phyloP scores from a whole-genome alignment of 2,113 vertebrate species.

The Oncorhynchus gorbuscha region DNA sequence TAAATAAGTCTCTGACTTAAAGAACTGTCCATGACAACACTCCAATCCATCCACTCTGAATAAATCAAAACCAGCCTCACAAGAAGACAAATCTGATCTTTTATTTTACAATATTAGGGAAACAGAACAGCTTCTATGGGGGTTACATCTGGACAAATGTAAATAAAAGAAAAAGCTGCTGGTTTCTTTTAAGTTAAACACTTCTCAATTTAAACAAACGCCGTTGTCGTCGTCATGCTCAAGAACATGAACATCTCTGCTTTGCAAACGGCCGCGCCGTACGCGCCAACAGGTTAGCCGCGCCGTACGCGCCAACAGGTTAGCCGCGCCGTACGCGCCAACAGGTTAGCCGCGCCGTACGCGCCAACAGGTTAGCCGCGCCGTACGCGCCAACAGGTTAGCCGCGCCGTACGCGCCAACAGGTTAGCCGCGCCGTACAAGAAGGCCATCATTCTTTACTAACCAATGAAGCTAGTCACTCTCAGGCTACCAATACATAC shows the following conservation, averaged over 20 bases:
- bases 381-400: too few species aligned
- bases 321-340: too few species aligned
- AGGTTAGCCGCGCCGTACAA: not conserved
- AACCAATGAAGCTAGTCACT: slow-evolving; percentile 8
- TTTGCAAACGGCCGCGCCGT: slow-evolving; percentile 15
- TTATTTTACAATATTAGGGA: slow-evolving; percentile 59
- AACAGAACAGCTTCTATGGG: slow-evolving; percentile 48
- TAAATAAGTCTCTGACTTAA: too few species aligned
- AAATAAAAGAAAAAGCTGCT: slow-evolving; percentile 53
- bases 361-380: not conserved
- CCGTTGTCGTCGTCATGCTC: not conserved
- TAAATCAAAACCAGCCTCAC: not conserved
- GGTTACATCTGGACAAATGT: slow-evolving; percentile 59
- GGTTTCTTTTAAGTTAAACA: slow-evolving; percentile 45
- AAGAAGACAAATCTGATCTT: slow-evolving; percentile 61
- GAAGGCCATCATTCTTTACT: not conserved
- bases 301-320: too few species aligned
- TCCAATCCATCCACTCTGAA: too few species aligned
- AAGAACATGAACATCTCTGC: slow-evolving; percentile 22
- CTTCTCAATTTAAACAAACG: slow-evolving; percentile 1
- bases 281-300: too few species aligned
- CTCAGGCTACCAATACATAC: not conserved
- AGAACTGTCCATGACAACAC: too few species aligned
- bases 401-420: not conserved
- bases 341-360: too few species aligned